Evolutionary conservation across 2,113 vertebrate species (phyloP).

Genomic region (Myotis davidii): DNA sequence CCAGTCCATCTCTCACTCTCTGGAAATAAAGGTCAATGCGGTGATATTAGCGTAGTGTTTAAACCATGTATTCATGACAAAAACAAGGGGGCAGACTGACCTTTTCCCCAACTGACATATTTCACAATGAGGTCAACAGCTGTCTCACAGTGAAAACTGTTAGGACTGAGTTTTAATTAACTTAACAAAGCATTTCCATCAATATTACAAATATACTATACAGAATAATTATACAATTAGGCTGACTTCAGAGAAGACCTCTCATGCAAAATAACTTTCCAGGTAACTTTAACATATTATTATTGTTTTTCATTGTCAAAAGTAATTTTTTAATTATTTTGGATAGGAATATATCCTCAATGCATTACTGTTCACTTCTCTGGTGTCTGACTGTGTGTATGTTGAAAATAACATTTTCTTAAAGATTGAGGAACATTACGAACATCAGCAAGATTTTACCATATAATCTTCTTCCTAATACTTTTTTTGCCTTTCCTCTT

Average conservation of each 20-base stretch:
- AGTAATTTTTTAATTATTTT: slow-evolving; percentile 22
- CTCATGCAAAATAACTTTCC: not conserved
- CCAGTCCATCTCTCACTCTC: not conserved
- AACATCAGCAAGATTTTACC: not conserved
- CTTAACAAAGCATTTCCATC: not conserved
- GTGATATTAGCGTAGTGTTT: not conserved
- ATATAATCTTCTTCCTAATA: not conserved
- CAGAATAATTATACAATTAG: not conserved
- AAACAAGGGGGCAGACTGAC: not conserved
- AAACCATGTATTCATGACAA: not conserved
- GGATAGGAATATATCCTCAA: not conserved
- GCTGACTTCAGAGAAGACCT: not conserved
- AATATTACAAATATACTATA: not conserved
- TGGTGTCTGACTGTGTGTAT: not conserved
- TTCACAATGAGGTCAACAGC: not conserved
- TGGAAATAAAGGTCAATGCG: not conserved
- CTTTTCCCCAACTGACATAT: not conserved
- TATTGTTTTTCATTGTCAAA: slow-evolving; percentile 20
- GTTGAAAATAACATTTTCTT: slow-evolving; percentile 17
- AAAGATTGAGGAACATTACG: not conserved
- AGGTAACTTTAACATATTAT: not conserved
- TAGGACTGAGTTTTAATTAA: slow-evolving; percentile 30
- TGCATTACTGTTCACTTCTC: not conserved
- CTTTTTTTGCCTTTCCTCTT: slow-evolving; percentile 27
- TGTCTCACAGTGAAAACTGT: not conserved